Evolutionary conservation across 2,113 vertebrate genomes (phyloP).

Genomic region (Oceanodroma tethys): DNA sequence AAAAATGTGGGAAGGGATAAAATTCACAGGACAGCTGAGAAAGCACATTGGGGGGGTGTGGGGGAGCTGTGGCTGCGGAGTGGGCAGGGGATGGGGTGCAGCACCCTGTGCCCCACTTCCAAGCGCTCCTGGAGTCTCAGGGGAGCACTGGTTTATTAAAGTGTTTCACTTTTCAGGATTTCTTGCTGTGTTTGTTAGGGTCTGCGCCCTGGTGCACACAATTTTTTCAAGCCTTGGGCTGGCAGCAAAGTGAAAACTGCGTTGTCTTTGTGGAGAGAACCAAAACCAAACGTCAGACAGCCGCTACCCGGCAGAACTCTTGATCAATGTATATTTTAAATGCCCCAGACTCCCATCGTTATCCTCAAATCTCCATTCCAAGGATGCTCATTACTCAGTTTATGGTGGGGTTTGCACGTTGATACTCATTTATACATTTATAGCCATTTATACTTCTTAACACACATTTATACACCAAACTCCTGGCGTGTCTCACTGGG

Average conservation of each 20-base stretch:
- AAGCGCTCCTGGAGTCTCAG: rapidly evolving
- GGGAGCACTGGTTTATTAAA: too few species aligned
- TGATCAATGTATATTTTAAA: not conserved
- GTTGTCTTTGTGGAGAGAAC: not conserved
- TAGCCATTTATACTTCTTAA: not conserved
- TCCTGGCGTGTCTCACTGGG: not conserved
- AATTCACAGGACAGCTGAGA: conserved; percentile 14
- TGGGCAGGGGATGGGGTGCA: not conserved
- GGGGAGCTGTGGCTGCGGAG: not conserved
- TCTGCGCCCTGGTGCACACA: rapidly evolving
- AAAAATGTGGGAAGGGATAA: conserved; percentile 1
- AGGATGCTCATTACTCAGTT: not conserved
- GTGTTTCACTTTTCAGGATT: not conserved
- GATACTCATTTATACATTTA: not conserved
- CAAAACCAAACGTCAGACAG: rapidly evolving
- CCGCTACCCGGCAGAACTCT: rapidly evolving
- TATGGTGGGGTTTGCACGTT: rapidly evolving
- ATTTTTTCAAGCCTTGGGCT: not conserved
- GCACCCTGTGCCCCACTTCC: not conserved
- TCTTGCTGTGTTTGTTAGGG: rapidly evolving
- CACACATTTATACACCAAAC: not conserved
- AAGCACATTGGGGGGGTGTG: not conserved
- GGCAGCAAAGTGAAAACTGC: not conserved
- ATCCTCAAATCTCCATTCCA: not conserved
- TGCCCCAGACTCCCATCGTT: rapidly evolving